A percentile compares a stretch with the other conserved stretches of the same genome.
These are phyloP conservation scores for Chrysogorgia sp. DNA, from an alignment of 92 coral and sea anemone species.

Conservation along the genomic window DNA sequence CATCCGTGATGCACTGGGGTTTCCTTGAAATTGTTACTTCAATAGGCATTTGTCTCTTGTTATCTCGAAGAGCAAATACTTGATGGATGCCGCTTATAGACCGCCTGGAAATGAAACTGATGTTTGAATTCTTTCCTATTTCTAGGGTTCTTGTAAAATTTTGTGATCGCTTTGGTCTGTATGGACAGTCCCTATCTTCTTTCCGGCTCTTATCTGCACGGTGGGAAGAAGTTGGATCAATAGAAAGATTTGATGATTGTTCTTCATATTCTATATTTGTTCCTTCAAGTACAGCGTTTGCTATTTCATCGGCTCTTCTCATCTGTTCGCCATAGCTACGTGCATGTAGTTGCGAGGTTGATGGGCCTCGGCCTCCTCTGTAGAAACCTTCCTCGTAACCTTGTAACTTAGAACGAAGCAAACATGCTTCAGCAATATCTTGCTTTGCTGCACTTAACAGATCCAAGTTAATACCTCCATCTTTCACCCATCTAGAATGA, in stretches of 20 bases:
- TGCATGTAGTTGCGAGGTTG: not conserved
- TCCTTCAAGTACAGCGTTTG: not conserved
- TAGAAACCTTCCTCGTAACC: not conserved
- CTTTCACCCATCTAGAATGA: conserved; percentile 2
- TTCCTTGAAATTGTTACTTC: too few relatives aligned
- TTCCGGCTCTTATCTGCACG: conserved; percentile 9
- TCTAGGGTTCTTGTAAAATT: too few relatives aligned
- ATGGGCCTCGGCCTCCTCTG: not conserved
- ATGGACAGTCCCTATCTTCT: too few relatives aligned
- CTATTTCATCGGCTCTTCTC: not conserved
- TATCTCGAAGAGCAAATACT: too few relatives aligned
- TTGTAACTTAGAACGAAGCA: not conserved
- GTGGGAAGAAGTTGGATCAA: not conserved
- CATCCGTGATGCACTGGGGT: too few relatives aligned
- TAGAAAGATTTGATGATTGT: not conserved
- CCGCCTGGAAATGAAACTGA: too few relatives aligned
- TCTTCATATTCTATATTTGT: not conserved
- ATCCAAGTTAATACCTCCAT: conserved; percentile 6
- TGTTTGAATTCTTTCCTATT: too few relatives aligned
- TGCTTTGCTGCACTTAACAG: not conserved
- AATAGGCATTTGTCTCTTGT: too few relatives aligned
- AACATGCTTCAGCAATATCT: not conserved
- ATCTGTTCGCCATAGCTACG: not conserved
- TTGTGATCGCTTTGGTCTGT: too few relatives aligned
- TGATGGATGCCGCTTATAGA: too few relatives aligned